Percentiles rank a stretch among this genome's conserved stretches.
Conservation (phyloP, 2,113 vertebrate species). For the Odontesthes bonariensis region DNA sequence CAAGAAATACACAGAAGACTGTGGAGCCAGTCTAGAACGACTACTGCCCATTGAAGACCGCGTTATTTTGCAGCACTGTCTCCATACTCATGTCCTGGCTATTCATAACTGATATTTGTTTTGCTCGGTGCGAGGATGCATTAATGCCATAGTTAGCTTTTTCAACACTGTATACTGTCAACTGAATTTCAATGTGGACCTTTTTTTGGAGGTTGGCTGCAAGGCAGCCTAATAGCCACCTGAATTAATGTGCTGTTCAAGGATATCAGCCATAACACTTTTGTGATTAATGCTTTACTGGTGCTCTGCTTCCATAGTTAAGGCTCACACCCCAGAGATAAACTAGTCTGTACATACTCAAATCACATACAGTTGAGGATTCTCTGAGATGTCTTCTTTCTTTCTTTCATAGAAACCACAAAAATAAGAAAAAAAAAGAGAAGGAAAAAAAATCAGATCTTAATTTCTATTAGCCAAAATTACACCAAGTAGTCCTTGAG, state of each 20-base stretch:
- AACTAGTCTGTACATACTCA: conserved; percentile 73
- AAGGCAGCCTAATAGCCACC: conserved; percentile 79
- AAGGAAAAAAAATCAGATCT: conserved; percentile 38
- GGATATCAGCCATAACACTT: conserved; percentile 83
- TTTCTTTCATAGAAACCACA: conserved; percentile 28
- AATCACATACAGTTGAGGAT: conserved; percentile 56
- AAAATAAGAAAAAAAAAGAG: conserved; percentile 23
- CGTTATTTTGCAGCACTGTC: conserved; percentile 34
- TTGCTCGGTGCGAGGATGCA: conserved; percentile 54
- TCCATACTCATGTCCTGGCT: conserved; percentile 39
- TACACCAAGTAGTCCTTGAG: conserved; percentile 74
- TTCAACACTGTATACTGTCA: conserved; percentile 71
- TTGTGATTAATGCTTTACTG: conserved; percentile 83
- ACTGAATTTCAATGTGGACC: conserved; percentile 77
- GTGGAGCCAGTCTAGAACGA: conserved; percentile 58
- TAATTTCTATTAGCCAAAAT: conserved; percentile 69
- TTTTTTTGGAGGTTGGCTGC: conserved; percentile 74
- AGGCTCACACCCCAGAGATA: conserved; percentile 77
- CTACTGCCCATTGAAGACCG: conserved; percentile 51
- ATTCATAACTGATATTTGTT: conserved; percentile 66
- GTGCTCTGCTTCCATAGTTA: conserved; percentile 76
- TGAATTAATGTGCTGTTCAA: conserved; percentile 85
- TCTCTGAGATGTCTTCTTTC: conserved; percentile 31
- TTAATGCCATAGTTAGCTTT: conserved; percentile 67
- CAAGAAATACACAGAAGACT: conserved; percentile 77